Percentiles rank a stretch among this genome's conserved stretches.
Conservation (phyloP, 1,140 invertebrate genomes). For the Arctopsyche grandis region DNA sequence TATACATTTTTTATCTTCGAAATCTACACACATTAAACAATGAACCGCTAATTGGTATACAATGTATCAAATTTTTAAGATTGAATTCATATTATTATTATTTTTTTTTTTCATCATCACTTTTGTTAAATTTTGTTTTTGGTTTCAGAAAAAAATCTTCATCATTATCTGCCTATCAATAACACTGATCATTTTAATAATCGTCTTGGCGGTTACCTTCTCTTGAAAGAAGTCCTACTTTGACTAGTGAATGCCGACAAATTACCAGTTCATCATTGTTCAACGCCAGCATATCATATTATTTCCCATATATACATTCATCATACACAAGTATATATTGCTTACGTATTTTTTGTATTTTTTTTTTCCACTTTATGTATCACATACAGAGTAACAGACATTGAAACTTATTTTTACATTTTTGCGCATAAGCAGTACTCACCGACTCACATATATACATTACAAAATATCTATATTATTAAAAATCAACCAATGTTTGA, state of each 20-base stretch:
- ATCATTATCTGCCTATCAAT: conserved; percentile 83
- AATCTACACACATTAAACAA: too few relatives aligned
- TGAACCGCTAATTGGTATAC: too few relatives aligned
- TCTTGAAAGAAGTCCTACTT: conserved; percentile 51
- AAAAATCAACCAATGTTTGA: too few relatives aligned
- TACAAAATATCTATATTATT: too few relatives aligned
- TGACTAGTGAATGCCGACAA: conserved; percentile 44
- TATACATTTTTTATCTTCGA: too few relatives aligned
- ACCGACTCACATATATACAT: too few relatives aligned
- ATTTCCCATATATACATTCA: neutral
- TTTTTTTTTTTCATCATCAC: neutral
- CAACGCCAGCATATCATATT: neutral
- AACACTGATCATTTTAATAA: conserved; percentile 78
- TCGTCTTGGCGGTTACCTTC: conserved; percentile 70
- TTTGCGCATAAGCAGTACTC: too few relatives aligned
- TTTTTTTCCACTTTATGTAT: neutral
- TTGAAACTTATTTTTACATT: neutral
- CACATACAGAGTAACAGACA: too few relatives aligned
- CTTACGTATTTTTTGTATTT: neutral
- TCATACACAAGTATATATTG: neutral
- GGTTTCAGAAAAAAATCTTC: conserved; percentile 88
- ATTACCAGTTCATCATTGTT: conserved; percentile 33
- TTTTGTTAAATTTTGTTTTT: conserved; percentile 67
- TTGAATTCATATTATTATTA: neutral
- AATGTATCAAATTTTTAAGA: neutral